Evolutionary conservation across 2,797 vertebrate species (phyloP).

Genomic region (Paratrypauchen microcephalus): DNA sequence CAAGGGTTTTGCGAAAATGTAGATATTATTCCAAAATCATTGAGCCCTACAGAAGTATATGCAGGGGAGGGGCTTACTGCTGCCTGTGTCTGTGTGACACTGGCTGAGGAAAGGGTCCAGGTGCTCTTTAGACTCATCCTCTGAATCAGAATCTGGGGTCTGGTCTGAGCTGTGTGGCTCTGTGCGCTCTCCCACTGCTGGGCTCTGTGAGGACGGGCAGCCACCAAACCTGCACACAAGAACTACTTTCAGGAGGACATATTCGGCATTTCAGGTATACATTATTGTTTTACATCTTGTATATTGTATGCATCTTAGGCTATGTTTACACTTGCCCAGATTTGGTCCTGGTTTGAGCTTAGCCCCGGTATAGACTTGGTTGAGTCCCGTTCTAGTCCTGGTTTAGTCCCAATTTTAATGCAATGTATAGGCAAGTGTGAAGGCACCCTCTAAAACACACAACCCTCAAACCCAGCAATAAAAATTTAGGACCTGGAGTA

Average conservation of each 20-base stretch:
- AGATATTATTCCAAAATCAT: too few relatives aligned
- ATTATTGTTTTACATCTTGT: not conserved
- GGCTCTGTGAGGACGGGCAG: constrained; percentile 72
- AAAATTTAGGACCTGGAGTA: too few relatives aligned
- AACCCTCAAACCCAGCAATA: too few relatives aligned
- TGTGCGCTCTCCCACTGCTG: constrained; percentile 61
- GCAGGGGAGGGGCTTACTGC: constrained; percentile 49
- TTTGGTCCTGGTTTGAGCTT: too few relatives aligned
- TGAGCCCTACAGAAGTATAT: not conserved
- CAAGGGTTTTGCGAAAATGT: too few relatives aligned
- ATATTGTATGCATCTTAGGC: too few relatives aligned
- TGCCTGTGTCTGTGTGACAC: constrained; percentile 34
- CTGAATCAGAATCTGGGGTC: constrained; percentile 67
- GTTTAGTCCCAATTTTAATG: too few relatives aligned
- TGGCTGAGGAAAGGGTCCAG: constrained; percentile 64
- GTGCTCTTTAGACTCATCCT: constrained; percentile 60
- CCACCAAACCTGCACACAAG: constrained; percentile 82
- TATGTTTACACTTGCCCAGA: too few relatives aligned
- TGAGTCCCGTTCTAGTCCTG: too few relatives aligned
- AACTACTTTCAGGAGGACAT: not conserved
- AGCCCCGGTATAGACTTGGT: too few relatives aligned
- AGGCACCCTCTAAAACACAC: too few relatives aligned
- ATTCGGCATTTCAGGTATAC: not conserved
- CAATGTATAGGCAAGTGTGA: too few relatives aligned
- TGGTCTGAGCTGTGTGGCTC: constrained; percentile 47